Evolutionary conservation across 2,113 vertebrate species (phyloP).

Genomic region (Pluvianellus socialis): DNA sequence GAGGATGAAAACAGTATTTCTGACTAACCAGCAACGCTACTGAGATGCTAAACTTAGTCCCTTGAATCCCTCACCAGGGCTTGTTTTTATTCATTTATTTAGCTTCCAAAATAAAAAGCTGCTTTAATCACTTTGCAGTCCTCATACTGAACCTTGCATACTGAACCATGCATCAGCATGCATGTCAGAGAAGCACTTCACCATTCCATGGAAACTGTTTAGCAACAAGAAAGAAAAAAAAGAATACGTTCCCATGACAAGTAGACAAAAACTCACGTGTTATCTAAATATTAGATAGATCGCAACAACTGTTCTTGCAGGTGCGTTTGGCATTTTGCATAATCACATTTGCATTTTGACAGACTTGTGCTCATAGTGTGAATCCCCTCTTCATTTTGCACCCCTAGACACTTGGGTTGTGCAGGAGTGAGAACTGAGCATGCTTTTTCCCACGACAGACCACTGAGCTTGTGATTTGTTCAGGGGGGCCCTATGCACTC

Average conservation of each 20-base stretch:
- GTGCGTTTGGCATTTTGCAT: slow-evolving; percentile 15
- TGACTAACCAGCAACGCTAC: background rate
- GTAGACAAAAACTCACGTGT: background rate
- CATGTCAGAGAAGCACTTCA: background rate
- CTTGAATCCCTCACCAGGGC: background rate
- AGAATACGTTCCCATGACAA: background rate
- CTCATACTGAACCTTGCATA: background rate
- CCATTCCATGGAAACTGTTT: background rate
- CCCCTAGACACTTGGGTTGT: background rate
- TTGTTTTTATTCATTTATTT: background rate
- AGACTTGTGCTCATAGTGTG: background rate
- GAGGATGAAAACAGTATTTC: background rate
- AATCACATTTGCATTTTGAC: slow-evolving; percentile 44
- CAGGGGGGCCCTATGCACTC: background rate
- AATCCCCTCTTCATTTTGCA: slow-evolving; percentile 19
- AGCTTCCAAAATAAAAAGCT: background rate
- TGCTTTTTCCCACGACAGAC: background rate
- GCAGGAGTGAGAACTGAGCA: background rate
- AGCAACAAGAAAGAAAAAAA: background rate
- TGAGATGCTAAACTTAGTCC: background rate
- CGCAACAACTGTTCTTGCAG: background rate
- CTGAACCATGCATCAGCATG: background rate
- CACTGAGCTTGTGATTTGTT: background rate
- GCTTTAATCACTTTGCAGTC: background rate
- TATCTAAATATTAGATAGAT: background rate